A percentile compares a stretch with the other conserved stretches of the same genome.
These are phyloP conservation scores for Eidolon dupreanum DNA, from an alignment of 2,797 vertebrate genomes.

Conservation along the genomic window DNA sequence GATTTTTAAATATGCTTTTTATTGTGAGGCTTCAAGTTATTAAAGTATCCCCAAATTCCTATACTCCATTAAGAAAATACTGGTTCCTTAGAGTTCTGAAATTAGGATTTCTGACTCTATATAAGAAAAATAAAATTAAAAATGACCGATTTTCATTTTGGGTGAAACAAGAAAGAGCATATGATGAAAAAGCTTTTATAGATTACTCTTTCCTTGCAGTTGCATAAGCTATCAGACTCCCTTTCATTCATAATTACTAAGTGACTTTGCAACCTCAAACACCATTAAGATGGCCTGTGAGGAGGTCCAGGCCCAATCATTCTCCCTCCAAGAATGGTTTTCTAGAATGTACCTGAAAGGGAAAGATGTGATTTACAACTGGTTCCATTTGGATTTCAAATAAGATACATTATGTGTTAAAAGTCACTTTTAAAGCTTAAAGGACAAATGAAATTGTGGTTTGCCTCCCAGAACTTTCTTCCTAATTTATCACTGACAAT, in stretches of 20 bases:
- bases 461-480: conserved; percentile 1
- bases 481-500: conserved; percentile 18
- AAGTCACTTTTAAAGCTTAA: conserved; percentile 48
- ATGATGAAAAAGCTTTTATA: not conserved
- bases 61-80: not conserved
- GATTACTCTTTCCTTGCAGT: not conserved
- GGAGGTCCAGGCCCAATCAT: conserved; percentile 19
- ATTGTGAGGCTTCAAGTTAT: not conserved
- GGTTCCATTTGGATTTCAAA: conserved; percentile 61
- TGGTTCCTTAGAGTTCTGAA: not conserved
- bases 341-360: conserved; percentile 18
- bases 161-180: not conserved
- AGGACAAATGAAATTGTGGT: conserved; percentile 31
- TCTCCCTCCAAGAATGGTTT: conserved; percentile 14
- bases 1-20: not conserved
- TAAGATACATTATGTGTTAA: conserved; percentile 65
- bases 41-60: not conserved
- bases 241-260: not conserved
- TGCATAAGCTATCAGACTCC: not conserved
- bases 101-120: not conserved
- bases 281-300: not conserved
- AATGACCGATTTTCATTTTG: not conserved
- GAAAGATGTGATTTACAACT: conserved; percentile 37
- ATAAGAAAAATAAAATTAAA: not conserved
- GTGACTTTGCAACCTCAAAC: conserved; percentile 24